These are phyloP conservation scores for Microcebus ravelobensis DNA, from an alignment of 2,113 vertebrate genomes.

Conservation along the genomic window DNA sequence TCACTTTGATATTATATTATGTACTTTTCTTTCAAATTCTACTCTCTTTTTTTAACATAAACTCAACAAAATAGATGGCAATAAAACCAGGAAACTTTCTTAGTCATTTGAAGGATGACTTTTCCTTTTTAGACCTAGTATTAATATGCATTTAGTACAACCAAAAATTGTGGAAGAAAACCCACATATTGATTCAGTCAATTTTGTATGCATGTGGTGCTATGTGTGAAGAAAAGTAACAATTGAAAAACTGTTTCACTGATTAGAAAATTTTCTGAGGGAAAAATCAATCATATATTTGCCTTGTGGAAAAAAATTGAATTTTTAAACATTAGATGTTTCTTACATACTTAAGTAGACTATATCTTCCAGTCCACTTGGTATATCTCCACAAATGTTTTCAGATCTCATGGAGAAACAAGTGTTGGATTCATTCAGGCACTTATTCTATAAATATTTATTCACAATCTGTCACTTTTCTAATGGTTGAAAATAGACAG, in stretches of 20 bases:
- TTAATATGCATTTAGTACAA: not conserved
- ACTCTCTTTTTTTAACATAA: not conserved
- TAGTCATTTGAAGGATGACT: not conserved
- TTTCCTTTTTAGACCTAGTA: not conserved
- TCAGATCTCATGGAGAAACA: not conserved
- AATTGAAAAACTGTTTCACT: not conserved
- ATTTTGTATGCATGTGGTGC: conserved; percentile 22
- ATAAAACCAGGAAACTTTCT: not conserved
- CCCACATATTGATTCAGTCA: not conserved
- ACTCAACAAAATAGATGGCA: not conserved
- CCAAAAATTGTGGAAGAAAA: not conserved
- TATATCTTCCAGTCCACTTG: not conserved
- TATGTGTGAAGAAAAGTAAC: not conserved
- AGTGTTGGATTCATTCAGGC: not conserved
- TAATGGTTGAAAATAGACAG: not conserved
- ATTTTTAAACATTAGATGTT: conserved; percentile 15
- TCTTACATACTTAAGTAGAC: not conserved
- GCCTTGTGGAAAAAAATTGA: not conserved
- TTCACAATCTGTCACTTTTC: not conserved
- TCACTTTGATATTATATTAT: not conserved
- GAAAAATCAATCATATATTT: conserved; percentile 22
- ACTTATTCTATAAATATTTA: not conserved
- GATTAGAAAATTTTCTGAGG: conserved; percentile 18
- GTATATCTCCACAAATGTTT: not conserved
- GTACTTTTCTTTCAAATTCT: not conserved